Percentiles rank a stretch among this genome's conserved stretches.
phyloP scores from a whole-genome alignment of 2,113 vertebrate genomes.

The Jacana jacana region DNA sequence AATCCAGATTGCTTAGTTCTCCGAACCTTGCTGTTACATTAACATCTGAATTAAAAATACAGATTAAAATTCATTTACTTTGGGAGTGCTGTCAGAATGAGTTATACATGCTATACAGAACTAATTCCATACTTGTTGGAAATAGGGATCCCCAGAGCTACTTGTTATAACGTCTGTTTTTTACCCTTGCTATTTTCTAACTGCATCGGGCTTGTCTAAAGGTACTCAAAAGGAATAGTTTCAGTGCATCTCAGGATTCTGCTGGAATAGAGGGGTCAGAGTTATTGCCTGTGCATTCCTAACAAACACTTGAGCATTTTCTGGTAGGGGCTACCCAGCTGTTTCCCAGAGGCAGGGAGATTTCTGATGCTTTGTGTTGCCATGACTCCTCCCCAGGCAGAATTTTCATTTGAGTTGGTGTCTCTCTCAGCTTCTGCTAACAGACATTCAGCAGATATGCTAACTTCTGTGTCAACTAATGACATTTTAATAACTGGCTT shows the following conservation, averaged over 20 bases:
- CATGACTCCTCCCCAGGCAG: not conserved
- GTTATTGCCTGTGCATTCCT: not conserved
- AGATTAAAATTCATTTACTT: conserved; percentile 55
- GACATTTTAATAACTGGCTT: conserved; percentile 64
- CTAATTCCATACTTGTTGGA: not conserved
- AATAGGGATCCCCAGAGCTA: not conserved
- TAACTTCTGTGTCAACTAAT: conserved; percentile 53
- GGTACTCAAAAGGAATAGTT: not conserved
- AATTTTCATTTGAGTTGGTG: conserved; percentile 6
- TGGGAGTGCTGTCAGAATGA: not conserved
- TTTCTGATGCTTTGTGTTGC: not conserved
- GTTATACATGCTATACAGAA: not conserved
- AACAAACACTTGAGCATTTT: not conserved
- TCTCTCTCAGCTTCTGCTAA: conserved; percentile 39
- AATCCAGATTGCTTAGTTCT: not conserved
- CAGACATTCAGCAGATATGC: conserved; percentile 13
- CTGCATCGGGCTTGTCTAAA: not conserved
- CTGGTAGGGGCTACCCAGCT: not conserved
- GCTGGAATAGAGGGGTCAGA: not conserved
- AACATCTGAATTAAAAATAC: conserved; percentile 6
- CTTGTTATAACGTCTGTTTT: not conserved
- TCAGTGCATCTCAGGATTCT: not conserved
- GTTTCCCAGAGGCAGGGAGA: not conserved
- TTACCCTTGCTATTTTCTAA: not conserved
- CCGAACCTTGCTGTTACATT: not conserved